Conservation (phyloP, 2,888 invertebrate species). For the Tryphoninae sp. region DNA sequence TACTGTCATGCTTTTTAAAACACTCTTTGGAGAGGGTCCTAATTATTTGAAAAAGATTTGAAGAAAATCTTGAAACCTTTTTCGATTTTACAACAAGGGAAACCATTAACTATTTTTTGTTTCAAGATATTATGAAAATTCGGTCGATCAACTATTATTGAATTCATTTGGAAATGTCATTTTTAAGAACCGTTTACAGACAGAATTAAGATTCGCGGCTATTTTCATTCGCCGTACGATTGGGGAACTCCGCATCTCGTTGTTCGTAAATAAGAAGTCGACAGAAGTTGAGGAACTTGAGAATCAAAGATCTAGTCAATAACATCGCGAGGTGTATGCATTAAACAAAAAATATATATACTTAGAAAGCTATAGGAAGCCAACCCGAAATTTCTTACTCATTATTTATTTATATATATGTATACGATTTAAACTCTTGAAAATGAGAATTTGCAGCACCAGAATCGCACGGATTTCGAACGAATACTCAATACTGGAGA, state of each 20-base stretch:
- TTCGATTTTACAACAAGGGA: not conserved
- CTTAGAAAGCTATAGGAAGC: slow-evolving; percentile 19
- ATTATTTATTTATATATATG: slow-evolving; percentile 42
- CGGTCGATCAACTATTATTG: not conserved
- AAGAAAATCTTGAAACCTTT: not conserved
- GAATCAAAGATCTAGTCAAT: slow-evolving; percentile 62
- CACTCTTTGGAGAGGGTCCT: slow-evolving; percentile 35
- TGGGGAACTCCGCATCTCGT: slow-evolving; percentile 40
- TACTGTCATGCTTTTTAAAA: slow-evolving; percentile 22
- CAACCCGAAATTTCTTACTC: slow-evolving; percentile 52
- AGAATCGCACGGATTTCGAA: not conserved
- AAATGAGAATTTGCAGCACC: slow-evolving; percentile 6
- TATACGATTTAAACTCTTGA: slow-evolving; percentile 46
- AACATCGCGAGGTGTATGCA: slow-evolving; percentile 43
- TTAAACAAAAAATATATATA: slow-evolving; percentile 24
- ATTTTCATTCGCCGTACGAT: slow-evolving; percentile 46
- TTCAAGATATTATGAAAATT: slow-evolving; percentile 9
- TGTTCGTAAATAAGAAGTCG: slow-evolving; percentile 43
- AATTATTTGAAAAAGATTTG: not conserved
- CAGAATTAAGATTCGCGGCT: slow-evolving; percentile 46
- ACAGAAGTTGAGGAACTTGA: slow-evolving; percentile 33
- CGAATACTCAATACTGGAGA: not conserved
- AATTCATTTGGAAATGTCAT: not conserved
- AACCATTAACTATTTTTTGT: not conserved
- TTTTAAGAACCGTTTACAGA: slow-evolving; percentile 28